Evolutionary conservation across 2,113 vertebrate species (phyloP).

Genomic region (Grammomys dolichurus): DNA sequence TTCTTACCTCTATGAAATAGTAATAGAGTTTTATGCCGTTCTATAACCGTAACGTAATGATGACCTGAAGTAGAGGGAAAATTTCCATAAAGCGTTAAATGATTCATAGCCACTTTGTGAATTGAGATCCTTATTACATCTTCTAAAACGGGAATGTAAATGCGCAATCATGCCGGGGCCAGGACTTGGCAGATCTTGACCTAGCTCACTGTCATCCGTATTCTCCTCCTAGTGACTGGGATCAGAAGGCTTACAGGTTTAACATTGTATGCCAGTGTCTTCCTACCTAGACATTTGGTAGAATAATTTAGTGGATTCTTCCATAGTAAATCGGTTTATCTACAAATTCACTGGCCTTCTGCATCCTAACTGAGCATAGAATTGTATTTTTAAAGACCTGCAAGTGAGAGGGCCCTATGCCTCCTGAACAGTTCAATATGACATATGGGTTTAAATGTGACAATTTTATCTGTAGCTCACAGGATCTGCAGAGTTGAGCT

Average conservation of each 20-base stretch:
- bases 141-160: constrained; percentile 71
- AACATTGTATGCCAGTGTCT: constrained; percentile 75
- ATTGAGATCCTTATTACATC: constrained; percentile 55
- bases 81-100: constrained; percentile 54
- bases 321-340: constrained; percentile 83
- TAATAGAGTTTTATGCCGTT: constrained; percentile 68
- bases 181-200: constrained; percentile 24
- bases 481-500: constrained; percentile 86
- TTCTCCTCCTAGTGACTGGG: constrained; percentile 75
- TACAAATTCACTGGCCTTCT: constrained; percentile 87
- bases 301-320: constrained; percentile 82
- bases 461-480: constrained; percentile 83
- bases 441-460: constrained; percentile 87
- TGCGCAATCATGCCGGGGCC: constrained; percentile 51
- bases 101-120: constrained; percentile 43
- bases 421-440: constrained; percentile 85
- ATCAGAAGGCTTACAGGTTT: constrained; percentile 69
- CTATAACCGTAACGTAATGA: constrained; percentile 44
- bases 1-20: constrained; percentile 73
- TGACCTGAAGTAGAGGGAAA: constrained; percentile 78
- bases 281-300: constrained; percentile 83
- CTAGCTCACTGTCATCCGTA: constrained; percentile 52
- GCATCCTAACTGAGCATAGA: constrained; percentile 88
- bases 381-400: constrained; percentile 85
- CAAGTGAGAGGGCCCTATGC: constrained; percentile 74